A percentile compares a stretch with the other conserved stretches of the same genome.
phyloP scores from a whole-genome alignment of 2,888 invertebrate genomes.

The Sinentomon sp. region DNA sequence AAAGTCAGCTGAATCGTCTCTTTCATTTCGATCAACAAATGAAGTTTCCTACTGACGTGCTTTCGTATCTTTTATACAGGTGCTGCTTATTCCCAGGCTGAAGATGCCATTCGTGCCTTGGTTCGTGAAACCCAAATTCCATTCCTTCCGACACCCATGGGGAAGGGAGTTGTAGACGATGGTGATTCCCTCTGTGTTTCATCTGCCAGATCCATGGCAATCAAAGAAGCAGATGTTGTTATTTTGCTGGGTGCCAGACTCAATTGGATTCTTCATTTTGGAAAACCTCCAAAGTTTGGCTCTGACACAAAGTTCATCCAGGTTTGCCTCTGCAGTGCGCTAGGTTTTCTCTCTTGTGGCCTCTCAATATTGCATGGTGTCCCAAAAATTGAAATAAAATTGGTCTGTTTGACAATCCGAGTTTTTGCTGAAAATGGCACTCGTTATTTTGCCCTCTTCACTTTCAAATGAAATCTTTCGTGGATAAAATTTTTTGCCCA shows the following conservation, averaged over 20 bases:
- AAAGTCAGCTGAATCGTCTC: too few species aligned
- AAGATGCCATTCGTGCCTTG: conserved; percentile 36
- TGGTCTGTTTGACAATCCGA: too few species aligned
- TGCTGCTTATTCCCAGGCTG: conserved; percentile 52
- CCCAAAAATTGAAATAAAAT: too few species aligned
- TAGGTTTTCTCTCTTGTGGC: too few species aligned
- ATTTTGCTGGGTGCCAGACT: conserved; percentile 65
- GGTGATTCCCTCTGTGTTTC: conserved; percentile 39
- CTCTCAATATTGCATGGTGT: too few species aligned
- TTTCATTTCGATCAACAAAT: too few species aligned
- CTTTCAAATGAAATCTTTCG: too few species aligned
- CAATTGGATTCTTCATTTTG: conserved; percentile 97
- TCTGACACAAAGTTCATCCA: conserved; percentile 65
- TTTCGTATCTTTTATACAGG: conserved; percentile 32
- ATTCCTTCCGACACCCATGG: conserved; percentile 87
- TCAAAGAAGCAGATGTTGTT: conserved; percentile 66
- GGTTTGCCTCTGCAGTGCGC: too few species aligned
- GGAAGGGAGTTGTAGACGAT: conserved; percentile 29
- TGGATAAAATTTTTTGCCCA: too few species aligned
- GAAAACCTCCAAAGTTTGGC: conserved; percentile 54
- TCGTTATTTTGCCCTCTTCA: too few species aligned
- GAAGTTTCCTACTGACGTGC: neutral
- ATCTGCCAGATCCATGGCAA: conserved; percentile 55
- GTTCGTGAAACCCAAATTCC: conserved; percentile 46
- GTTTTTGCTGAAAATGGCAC: too few species aligned